These are phyloP conservation scores for Apostichopus leukothele DNA, from an alignment of 53 echinoderm and acorn worm species.

Conservation along the genomic window DNA sequence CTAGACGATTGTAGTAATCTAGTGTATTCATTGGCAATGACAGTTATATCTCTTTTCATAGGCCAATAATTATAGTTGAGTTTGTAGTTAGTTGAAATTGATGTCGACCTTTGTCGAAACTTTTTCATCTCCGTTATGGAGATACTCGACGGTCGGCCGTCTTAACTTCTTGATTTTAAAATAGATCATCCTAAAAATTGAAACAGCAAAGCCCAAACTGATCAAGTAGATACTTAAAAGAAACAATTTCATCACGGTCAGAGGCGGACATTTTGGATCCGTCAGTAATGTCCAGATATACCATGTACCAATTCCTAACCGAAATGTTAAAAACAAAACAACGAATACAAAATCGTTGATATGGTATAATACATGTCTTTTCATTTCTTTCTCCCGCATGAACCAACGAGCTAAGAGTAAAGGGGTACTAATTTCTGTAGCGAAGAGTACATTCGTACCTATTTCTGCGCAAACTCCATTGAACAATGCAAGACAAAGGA, in stretches of 20 bases:
- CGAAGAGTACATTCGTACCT: not conserved
- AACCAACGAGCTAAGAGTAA: slow-evolving; percentile 22
- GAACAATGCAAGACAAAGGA: not conserved
- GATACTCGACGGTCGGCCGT: too few relatives aligned
- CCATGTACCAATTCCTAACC: slow-evolving; percentile 15
- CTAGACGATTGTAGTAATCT: too few relatives aligned
- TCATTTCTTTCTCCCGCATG: not conserved
- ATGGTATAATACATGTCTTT: not conserved
- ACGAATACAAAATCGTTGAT: slow-evolving; percentile 14
- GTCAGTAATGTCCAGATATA: slow-evolving; percentile 10
- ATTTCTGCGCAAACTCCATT: not conserved
- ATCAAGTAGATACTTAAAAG: not conserved
- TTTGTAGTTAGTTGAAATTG: too few relatives aligned
- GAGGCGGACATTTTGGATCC: not conserved
- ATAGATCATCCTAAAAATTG: slow-evolving; percentile 9
- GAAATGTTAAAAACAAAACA: slow-evolving; percentile 4
- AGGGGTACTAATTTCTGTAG: not conserved
- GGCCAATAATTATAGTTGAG: too few relatives aligned
- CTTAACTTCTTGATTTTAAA: slow-evolving; percentile 11
- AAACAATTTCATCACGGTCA: not conserved
- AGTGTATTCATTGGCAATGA: too few relatives aligned
- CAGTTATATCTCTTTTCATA: too few relatives aligned
- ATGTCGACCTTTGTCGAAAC: too few relatives aligned
- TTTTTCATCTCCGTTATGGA: too few relatives aligned
- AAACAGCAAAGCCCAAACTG: slow-evolving; percentile 10